Evolutionary conservation across 2,113 vertebrate species (phyloP), one percentile per base, ranked within the genome.

Genomic region (Megaceryle maxima): DNA sequence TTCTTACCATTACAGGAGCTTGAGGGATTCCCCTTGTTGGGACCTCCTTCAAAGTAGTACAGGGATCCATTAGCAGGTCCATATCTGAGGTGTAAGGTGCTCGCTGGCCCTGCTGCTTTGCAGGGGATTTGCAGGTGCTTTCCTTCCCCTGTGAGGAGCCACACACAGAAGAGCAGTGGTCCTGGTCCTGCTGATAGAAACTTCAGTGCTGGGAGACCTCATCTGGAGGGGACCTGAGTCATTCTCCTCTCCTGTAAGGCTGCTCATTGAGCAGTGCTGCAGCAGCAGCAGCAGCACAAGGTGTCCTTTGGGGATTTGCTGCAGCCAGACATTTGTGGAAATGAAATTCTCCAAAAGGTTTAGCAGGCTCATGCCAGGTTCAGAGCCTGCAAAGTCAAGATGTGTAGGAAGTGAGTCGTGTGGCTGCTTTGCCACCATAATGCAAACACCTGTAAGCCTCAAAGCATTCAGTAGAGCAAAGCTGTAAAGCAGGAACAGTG

Each of bases 1-100:
- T 57, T 46, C 33, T 48, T 21, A 12, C 6, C 10, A 4, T 24
- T 9, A 17, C 17, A 62, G 57, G 28, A 83, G 14, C 31, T 13
- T 9, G 35, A 44, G n/a, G 57, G 72, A 70, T 83, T 57, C 46
- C 46, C 60, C 25, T n/a, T 6, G 29, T 51, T 35, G 63, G 43
- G 2, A 55, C 1, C 10, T 63, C 56, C 39, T 74, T 19, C 37
- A 28, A 39, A 50, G 69, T 53, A 6, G 33, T 8, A 13, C 50
- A 20, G 26, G 33, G 20, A n/a, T 18, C 11, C 3, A 13, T 50
- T 11, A 70, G 19, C 35, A 29, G 0, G 0, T 14, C 16, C 39
- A 41, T 39, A 37, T 10, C 8, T 11, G 1, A 72, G 16, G 3
- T 14, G 6, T 2, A 53, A 26, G 37, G 41, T 24, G 24, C 16